These are phyloP conservation scores for Herpetotheres cachinnans DNA, from an alignment of 2,113 vertebrate genomes.

Conservation along the genomic window DNA sequence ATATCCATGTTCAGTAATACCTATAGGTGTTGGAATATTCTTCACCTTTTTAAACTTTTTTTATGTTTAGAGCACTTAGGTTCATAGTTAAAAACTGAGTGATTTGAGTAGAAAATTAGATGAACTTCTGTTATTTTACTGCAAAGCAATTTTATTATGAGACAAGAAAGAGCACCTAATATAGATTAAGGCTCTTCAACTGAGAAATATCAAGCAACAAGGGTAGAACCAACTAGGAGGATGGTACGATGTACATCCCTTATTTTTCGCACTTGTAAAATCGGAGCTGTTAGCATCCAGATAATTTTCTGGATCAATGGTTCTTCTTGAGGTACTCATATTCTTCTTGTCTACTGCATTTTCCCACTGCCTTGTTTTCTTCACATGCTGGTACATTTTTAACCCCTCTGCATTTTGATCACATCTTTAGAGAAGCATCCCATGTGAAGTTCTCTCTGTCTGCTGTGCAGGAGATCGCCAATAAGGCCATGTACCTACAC, in stretches of 20 bases:
- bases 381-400: not conserved
- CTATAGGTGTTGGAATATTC: not conserved
- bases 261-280: not conserved
- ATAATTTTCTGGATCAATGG: not conserved
- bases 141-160: not conserved
- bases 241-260: not conserved
- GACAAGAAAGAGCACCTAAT: not conserved
- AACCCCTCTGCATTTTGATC: not conserved
- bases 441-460: not conserved
- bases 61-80: not conserved
- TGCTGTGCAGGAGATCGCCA: not conserved
- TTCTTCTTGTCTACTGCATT: not conserved
- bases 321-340: not conserved
- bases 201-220: not conserved
- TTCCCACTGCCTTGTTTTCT: not conserved
- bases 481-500: not conserved
- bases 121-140: not conserved
- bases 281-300: not conserved
- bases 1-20: not conserved
- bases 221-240: not conserved
- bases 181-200: not conserved
- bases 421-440: not conserved
- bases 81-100: not conserved
- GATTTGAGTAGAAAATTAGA: not conserved
- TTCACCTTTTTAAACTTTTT: not conserved